These are phyloP conservation scores for Pogonognathellus flavescens DNA, from an alignment of 1,140 invertebrate species.

Conservation along the genomic window DNA sequence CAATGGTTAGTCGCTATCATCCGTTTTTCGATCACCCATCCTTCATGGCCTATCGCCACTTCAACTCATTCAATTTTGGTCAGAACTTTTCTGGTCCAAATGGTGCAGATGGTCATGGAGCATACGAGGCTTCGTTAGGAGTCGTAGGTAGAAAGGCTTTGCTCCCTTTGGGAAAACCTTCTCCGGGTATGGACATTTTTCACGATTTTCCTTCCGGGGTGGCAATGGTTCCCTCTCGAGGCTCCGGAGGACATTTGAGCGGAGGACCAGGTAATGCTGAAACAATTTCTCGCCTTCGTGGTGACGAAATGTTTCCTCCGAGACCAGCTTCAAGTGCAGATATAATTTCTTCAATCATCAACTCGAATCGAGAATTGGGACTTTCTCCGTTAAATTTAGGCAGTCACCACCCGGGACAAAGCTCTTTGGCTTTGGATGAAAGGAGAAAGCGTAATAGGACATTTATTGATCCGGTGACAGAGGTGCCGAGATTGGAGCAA, in stretches of 20 bases:
- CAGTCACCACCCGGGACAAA: constrained; percentile 61
- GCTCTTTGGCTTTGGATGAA: constrained; percentile 76
- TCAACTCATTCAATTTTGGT: constrained; percentile 65
- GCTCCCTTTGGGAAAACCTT: constrained; percentile 44
- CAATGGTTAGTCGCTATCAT: constrained; percentile 61
- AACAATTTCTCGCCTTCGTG: constrained; percentile 49
- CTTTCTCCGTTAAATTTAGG: constrained; percentile 68
- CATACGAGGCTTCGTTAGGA: constrained; percentile 4
- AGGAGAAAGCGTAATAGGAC: constrained; percentile 93
- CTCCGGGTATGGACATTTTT: constrained; percentile 58
- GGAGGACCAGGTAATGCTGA: constrained; percentile 44
- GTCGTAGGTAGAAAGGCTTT: constrained; percentile 7
- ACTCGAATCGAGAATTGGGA: constrained; percentile 70
- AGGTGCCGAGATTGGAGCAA: constrained; percentile 94
- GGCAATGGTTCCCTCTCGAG: background rate
- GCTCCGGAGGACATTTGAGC: constrained; percentile 17
- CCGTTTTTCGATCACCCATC: constrained; percentile 65
- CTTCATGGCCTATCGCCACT: constrained; percentile 66
- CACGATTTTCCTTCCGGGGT: constrained; percentile 60
- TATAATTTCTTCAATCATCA: constrained; percentile 64
- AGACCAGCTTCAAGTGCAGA: constrained; percentile 60
- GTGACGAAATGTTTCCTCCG: constrained; percentile 59
- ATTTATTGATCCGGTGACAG: constrained; percentile 98
- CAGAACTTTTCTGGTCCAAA: constrained; percentile 50
- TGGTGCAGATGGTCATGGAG: background rate